Base-by-base conservation (phyloP, 2,113 vertebrate species). In the Ellobius talpinus region DNA sequence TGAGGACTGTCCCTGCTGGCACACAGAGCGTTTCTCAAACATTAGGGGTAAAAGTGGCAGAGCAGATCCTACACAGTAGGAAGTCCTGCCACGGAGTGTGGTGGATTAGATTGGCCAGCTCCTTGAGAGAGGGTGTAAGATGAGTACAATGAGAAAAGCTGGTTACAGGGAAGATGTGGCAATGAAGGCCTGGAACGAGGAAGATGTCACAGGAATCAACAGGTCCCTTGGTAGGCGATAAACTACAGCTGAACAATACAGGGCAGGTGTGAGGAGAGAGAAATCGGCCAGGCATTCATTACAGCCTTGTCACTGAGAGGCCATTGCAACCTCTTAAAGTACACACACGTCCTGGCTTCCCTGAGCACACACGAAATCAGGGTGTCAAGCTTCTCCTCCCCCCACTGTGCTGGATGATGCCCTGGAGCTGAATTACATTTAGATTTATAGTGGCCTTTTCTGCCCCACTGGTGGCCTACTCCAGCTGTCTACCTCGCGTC, bases 1-100 rank as follows among this genome's bases (percentile, higher is more conserved):
- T 70, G 45, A 70, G 84, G 42, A 45, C 29, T 16, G 12, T 42
- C n/a, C 76, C 29, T 24, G 65, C 58, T 89, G 68, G 42, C 55
- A 72, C 0, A 23, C n/a, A 74, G 10, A 70, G 9, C 2, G 4
- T 0, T 0, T 17, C 5, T 50, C 39, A 24, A 11, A 13, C 85
- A 19, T 52, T 9, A 45, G 55, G 47, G 88, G 19, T 26, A 74
- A 87, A 89, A 65, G 2, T 24, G 6, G 26, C 74, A 47, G 61
- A n/a, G 0, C 36, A 39, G 42, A 52, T 8, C 10, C 26, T 36
- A 3, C 23, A 68, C 21, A 17, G 29, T 55, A 21, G 73, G 42
- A 79, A 63, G 42, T 47, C 10, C 63, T 79, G 11, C 19, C 7
- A 1, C 9, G 17, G 58, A 24, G 78, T 65, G 0, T 24, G 17